These are phyloP conservation scores for Takifugu rubripes DNA, from an alignment of 2,797 vertebrate species.

Conservation along the genomic window DNA sequence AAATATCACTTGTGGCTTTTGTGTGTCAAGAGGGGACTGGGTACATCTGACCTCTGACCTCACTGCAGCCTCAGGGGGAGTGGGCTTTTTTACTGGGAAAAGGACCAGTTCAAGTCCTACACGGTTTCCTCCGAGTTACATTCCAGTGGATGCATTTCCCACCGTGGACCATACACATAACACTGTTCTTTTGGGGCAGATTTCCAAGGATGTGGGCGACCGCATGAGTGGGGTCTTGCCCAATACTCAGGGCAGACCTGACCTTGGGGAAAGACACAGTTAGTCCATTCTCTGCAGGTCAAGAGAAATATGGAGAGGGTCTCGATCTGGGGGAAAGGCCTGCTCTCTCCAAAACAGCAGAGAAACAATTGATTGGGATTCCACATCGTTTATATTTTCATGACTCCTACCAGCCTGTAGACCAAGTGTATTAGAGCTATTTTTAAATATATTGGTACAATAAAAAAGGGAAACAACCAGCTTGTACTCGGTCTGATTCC, in stretches of 20 bases:
- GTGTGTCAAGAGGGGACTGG: constrained; percentile 56
- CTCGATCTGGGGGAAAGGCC: constrained; percentile 36
- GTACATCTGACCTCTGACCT: constrained; percentile 60
- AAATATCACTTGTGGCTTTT: constrained; percentile 63
- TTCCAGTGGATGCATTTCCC: constrained; percentile 77
- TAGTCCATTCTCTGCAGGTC: constrained; percentile 62
- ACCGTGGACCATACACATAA: constrained; percentile 70
- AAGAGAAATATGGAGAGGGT: constrained; percentile 59
- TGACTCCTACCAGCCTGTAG: background rate
- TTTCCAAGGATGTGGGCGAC: constrained; percentile 71
- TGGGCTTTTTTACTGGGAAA: constrained; percentile 64
- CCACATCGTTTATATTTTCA: constrained; percentile 17
- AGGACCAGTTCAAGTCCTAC: constrained; percentile 63
- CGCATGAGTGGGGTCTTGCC: constrained; percentile 72
- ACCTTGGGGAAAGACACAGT: constrained; percentile 66
- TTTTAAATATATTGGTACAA: background rate
- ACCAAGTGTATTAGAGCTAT: background rate
- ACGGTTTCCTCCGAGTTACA: constrained; percentile 67
- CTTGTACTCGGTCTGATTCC: too few species aligned
- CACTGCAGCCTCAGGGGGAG: constrained; percentile 58
- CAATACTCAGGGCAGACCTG: constrained; percentile 58
- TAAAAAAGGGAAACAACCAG: background rate
- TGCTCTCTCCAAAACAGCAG: constrained; percentile 17
- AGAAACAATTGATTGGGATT: constrained; percentile 40
- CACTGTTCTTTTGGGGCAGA: constrained; percentile 72